Evolutionary conservation across 2,797 vertebrate genomes (phyloP), one percentile per base, ranked within the genome.

Genomic region (Cyclura pinguis): DNA sequence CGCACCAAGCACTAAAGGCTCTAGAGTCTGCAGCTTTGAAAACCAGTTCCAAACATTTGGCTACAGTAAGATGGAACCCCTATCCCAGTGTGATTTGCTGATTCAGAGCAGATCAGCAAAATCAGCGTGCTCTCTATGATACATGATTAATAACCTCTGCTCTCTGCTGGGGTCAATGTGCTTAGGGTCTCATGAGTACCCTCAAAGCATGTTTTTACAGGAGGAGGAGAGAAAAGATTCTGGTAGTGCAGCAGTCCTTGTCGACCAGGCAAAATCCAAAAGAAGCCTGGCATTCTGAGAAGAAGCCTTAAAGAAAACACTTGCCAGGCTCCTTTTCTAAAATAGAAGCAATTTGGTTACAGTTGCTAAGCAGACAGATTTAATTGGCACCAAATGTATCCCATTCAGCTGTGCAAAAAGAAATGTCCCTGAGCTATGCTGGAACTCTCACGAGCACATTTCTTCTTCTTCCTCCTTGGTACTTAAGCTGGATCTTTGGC

Each of bases 301-400:
- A 73, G 22, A 27, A 80, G 27, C 84, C 73, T 0, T 1, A 47
- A 87, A 80, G 86, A 81, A 93, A 86, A 83, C 0, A 0, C 0
- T 85, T 27, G 1, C 47, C 84, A 80, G 59, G 86, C 92, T 90
- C 35, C 92, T 95, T 95, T 93, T 96, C 92, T 88, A 42, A 90
- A 88, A 13, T 64, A 93, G 89, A 95, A 93, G 57, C 42, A 62
- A 84, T 91, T 91, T 91, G 10, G n/a, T 0, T 92, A 92, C 90
- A 96, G 95, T 93, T 95, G 89, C 92, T 86, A 93, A 90, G 92
- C 94, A 92, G 92, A 93, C 69, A 92, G 88, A 91, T 88, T 76
- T 12, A 87, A 92, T 87, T 88, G n/a, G 86, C 88, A 91, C 90
- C 57, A 83, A 94, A 93, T 22, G 29, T 91, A 67, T 73, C 42